A percentile compares a stretch with the other conserved stretches of the same genome.
phyloP scores from a whole-genome alignment of 1,140 invertebrate species.

The Gonatopus flavifemur region DNA sequence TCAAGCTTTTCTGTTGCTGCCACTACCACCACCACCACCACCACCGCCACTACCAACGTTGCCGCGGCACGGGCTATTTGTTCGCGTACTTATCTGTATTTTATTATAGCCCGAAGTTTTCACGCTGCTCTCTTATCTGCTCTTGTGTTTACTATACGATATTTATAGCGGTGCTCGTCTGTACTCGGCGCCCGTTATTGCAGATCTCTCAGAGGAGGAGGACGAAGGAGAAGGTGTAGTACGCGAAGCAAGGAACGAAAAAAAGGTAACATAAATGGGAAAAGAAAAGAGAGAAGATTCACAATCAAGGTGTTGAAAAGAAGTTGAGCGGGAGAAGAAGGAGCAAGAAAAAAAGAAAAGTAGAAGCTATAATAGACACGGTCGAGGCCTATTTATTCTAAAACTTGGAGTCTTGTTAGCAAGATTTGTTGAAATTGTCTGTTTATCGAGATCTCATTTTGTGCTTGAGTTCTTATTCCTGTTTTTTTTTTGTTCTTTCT shows the following conservation, averaged over 20 bases:
- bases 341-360: conserved; percentile 5
- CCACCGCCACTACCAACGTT: conserved; percentile 1
- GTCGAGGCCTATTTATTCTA: too few species aligned
- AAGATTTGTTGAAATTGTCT: too few species aligned
- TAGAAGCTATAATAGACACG: too few species aligned
- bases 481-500: neutral
- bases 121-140: conserved; percentile 33
- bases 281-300: neutral
- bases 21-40: neutral
- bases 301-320: too few species aligned
- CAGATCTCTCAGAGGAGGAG: conserved; percentile 14
- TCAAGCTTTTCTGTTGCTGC: neutral
- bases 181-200: conserved; percentile 34
- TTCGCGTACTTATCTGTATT: conserved; percentile 40
- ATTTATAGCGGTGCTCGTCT: conserved; percentile 33
- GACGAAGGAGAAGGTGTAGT: conserved; percentile 9
- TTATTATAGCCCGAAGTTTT: conserved; percentile 40
- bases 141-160: conserved; percentile 38
- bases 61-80: conserved; percentile 32
- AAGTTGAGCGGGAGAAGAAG: neutral
- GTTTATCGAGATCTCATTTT: neutral
- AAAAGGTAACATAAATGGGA: neutral
- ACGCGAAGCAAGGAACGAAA: conserved; percentile 5
- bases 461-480: too few species aligned
- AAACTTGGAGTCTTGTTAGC: too few species aligned